phyloP scores from a whole-genome alignment of 2,113 vertebrate species.

The Connochaetes taurinus region DNA sequence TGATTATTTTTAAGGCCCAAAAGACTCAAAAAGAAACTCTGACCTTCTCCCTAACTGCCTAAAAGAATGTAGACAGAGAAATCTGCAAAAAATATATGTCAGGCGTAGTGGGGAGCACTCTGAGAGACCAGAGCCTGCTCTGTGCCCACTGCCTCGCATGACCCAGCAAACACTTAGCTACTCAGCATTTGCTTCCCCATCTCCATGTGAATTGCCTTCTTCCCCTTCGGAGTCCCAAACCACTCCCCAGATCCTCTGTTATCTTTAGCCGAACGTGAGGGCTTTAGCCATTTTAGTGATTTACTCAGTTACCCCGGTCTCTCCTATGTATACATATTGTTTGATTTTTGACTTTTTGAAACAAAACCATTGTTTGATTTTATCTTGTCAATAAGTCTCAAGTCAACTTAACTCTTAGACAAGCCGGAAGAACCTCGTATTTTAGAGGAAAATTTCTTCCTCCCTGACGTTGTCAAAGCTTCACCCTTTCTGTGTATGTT shows the following conservation, averaged over 20 bases:
- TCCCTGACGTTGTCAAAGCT: background rate
- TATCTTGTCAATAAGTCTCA: background rate
- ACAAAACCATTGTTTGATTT: background rate
- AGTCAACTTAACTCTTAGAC: background rate
- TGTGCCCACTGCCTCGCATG: background rate
- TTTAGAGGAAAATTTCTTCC: background rate
- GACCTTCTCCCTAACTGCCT: background rate
- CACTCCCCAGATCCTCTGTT: background rate
- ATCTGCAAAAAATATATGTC: background rate
- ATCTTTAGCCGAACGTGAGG: background rate
- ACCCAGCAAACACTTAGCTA: background rate
- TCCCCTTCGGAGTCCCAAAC: background rate
- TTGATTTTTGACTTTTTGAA: background rate
- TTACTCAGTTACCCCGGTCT: too few relatives aligned
- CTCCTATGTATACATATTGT: background rate
- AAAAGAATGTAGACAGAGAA: background rate
- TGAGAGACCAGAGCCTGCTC: background rate
- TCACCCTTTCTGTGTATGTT: background rate
- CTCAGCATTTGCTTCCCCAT: background rate
- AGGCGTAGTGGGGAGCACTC: background rate
- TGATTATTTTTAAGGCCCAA: background rate
- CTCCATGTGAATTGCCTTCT: background rate
- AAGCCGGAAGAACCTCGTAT: background rate
- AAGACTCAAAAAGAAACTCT: background rate
- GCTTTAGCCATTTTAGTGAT: background rate